Evolutionary conservation across 2,113 vertebrate genomes (phyloP), one percentile per base, ranked within the genome.

Genomic region (Scalopus aquaticus): DNA sequence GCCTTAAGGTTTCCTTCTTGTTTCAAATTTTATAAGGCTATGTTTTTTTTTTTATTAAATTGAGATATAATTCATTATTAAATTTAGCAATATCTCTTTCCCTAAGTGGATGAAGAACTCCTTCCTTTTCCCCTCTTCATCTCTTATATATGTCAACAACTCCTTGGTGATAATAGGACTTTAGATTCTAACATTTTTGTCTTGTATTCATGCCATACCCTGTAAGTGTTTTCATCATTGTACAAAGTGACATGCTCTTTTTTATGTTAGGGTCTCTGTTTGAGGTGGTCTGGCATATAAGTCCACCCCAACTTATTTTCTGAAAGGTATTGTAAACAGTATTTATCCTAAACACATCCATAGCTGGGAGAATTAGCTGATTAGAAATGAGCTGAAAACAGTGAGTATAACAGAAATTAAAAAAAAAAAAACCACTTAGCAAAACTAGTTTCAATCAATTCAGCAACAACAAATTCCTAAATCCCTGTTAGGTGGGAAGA

Each of bases 321-420:
- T 28, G 4, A 35, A 37, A 35, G 19, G 46, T 32, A 2, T 35
- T 35, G 0, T 17, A 17, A 44, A 16, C 39, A 15, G 46, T 69
- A 32, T 51, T 80, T 42, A 37, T 58, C 12, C 32, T 58, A 39
- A 6, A 35, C 10, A 1, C 88, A 44, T 28, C 60, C 20, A n/a
- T 16, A 37, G 1, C 13, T n/a, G 77, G 44, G 39, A 30, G 67
- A 51, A 64, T 5, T 56, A 20, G 24, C 42, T 87, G 17, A 44
- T 37, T 56, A 19, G 56, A 88, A 51, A 42, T 54, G 39, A 73
- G 20, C 88, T 88, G 67, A 72, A 90, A 91, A 73, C 24, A 28
- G 10, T 26, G 60, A 51, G 2, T 17, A 3, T 30, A 24, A 44
- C 32, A 22, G 51, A 77, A 85, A 24, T 79, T 56, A 22, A 22